phyloP scores from a whole-genome alignment of 23 tunicate species.

The Trididemnum miniatum region DNA sequence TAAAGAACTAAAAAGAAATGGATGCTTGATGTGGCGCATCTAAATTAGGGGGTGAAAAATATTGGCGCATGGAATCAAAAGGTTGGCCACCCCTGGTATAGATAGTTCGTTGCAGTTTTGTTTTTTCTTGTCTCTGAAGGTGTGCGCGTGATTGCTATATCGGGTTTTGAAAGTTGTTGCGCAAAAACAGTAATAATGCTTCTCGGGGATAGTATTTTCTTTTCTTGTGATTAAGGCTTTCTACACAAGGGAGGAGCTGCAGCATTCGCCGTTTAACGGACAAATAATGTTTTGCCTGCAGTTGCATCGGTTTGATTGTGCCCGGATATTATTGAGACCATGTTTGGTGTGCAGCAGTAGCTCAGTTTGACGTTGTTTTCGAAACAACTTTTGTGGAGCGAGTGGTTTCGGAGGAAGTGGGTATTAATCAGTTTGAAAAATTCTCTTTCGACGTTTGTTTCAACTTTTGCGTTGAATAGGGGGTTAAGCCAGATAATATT shows the following conservation, averaged over 20 bases:
- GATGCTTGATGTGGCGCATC: too few species aligned
- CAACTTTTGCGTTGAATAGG: background rate
- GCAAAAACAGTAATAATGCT: background rate
- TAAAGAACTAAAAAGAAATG: too few species aligned
- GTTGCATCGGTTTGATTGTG: background rate
- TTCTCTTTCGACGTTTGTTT: background rate
- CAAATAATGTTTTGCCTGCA: background rate
- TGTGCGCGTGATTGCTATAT: background rate
- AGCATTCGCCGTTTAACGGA: background rate
- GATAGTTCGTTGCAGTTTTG: too few species aligned
- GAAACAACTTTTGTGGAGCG: background rate
- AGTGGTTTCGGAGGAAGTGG: background rate
- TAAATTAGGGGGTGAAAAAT: too few species aligned
- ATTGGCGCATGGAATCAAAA: too few species aligned
- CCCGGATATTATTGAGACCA: background rate
- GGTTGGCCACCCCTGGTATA: too few species aligned
- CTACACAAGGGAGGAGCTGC: background rate
- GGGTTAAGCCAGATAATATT: constrained; percentile 1
- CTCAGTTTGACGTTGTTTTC: background rate
- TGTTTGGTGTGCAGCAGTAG: background rate
- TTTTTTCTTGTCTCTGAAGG: too few species aligned
- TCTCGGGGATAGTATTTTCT: background rate
- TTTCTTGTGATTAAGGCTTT: background rate
- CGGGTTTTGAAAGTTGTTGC: background rate
- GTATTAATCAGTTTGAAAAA: background rate